Conservation (phyloP, 2,113 vertebrate genomes). For the Chlamydotis undulata region DNA sequence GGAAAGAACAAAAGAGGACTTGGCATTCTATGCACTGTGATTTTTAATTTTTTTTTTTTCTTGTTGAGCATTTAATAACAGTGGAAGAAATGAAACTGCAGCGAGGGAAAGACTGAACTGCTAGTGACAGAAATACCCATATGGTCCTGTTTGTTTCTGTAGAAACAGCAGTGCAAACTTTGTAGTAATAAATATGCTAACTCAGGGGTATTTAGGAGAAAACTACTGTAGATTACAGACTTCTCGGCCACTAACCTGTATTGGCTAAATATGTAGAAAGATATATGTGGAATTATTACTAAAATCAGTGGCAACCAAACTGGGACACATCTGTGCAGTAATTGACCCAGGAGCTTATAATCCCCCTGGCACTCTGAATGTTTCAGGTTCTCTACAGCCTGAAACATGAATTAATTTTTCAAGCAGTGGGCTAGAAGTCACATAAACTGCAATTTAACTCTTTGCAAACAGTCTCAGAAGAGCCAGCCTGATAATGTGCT, state of each 20-base stretch:
- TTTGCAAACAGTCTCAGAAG: background rate
- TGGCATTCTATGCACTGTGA: background rate
- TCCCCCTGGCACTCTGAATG: background rate
- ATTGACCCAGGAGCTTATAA: slow-evolving; percentile 28
- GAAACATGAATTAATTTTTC: slow-evolving; percentile 46
- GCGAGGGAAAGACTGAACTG: background rate
- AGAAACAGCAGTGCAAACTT: background rate
- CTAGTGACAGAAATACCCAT: background rate
- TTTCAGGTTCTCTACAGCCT: background rate
- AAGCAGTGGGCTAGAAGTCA: slow-evolving; percentile 25
- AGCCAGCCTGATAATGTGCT: background rate
- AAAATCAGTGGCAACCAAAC: background rate
- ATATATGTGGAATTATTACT: background rate
- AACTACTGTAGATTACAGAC: background rate
- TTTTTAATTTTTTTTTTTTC: background rate
- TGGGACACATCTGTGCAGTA: slow-evolving; percentile 22
- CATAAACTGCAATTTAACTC: slow-evolving; percentile 17
- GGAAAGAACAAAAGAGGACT: background rate
- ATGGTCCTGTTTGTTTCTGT: background rate
- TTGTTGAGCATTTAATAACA: background rate
- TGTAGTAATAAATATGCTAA: background rate
- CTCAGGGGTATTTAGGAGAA: background rate
- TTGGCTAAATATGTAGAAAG: background rate
- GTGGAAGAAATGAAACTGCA: slow-evolving; percentile 5
- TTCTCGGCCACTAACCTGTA: background rate